Percentiles rank a stretch among this genome's conserved stretches.
These are phyloP conservation scores for Parauchenoglanis punctatus DNA, from an alignment of 2,797 vertebrate genomes.

Conservation along the genomic window DNA sequence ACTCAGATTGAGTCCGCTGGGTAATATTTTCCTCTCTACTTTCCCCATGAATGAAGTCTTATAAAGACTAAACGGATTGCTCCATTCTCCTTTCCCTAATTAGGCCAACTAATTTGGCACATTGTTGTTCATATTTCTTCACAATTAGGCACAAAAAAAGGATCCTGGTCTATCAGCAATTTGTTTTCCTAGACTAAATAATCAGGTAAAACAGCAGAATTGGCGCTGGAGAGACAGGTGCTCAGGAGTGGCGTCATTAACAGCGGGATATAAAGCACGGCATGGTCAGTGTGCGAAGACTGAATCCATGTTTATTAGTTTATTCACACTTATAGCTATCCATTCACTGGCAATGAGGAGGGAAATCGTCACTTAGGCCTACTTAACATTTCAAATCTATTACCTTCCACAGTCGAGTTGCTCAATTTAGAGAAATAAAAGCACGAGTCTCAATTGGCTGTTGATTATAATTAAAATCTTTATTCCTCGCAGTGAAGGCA, in stretches of 20 bases:
- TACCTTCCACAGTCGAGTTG: not conserved
- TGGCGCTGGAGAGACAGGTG: slow-evolving; percentile 15
- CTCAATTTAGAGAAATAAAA: not conserved
- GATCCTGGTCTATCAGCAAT: slow-evolving; percentile 38
- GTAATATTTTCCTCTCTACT: slow-evolving; percentile 26
- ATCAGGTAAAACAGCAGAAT: slow-evolving; percentile 43
- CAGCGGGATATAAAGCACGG: not conserved
- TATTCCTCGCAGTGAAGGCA: slow-evolving; percentile 67
- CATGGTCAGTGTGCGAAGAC: not conserved
- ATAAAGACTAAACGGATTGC: slow-evolving; percentile 41
- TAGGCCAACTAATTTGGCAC: slow-evolving; percentile 54
- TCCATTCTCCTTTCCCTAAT: slow-evolving; percentile 54
- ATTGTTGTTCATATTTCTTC: slow-evolving; percentile 53
- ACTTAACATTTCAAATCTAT: slow-evolving; percentile 25
- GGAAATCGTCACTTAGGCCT: slow-evolving; percentile 13
- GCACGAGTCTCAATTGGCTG: slow-evolving; percentile 35
- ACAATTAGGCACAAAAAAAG: slow-evolving; percentile 49
- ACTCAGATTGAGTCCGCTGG: slow-evolving; percentile 42
- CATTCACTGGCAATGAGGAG: not conserved
- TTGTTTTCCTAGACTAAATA: slow-evolving; percentile 45
- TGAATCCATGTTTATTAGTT: not conserved
- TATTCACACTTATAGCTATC: slow-evolving; percentile 26
- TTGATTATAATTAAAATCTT: slow-evolving; percentile 70
- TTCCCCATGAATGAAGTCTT: slow-evolving; percentile 18
- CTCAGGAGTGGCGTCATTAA: slow-evolving; percentile 19